These are phyloP conservation scores for Drosophila mimetica DNA, from an alignment of 2,888 invertebrate genomes.

Conservation along the genomic window DNA sequence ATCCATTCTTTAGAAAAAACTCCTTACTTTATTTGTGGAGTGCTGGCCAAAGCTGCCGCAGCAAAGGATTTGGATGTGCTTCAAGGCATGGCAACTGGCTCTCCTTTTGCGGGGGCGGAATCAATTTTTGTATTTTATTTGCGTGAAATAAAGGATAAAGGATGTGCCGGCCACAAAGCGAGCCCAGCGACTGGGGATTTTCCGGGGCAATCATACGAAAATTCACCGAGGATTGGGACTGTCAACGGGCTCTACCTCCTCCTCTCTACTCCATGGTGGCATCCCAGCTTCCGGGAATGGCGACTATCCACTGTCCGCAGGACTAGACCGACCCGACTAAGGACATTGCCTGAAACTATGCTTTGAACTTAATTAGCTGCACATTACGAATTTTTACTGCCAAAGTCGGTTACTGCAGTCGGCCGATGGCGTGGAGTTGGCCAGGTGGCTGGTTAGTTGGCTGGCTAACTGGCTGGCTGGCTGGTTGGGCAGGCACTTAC, in stretches of 20 bases:
- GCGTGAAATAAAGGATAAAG: conserved; percentile 36
- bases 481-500: conserved; percentile 50
- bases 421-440: conserved; percentile 26
- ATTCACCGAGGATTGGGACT: conserved; percentile 35
- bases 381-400: conserved; percentile 63
- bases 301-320: conserved; percentile 16
- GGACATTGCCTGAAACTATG: conserved; percentile 63
- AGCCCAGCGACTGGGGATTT: conserved; percentile 12
- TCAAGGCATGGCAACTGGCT: conserved; percentile 7
- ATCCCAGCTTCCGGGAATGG: background rate
- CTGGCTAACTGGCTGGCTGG: too few relatives aligned
- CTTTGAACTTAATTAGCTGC: conserved; percentile 80
- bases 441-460: conserved; percentile 5
- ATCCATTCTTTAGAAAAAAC: background rate
- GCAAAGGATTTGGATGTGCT: conserved; percentile 22
- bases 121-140: conserved; percentile 44
- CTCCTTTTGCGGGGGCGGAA: conserved; percentile 13
- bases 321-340: conserved; percentile 17
- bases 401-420: conserved; percentile 61
- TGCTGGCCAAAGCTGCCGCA: background rate
- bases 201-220: conserved; percentile 37
- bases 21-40: background rate
- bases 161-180: conserved; percentile 39
- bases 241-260: conserved; percentile 17
- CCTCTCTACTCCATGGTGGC: too few relatives aligned